Evolutionary conservation across 2,888 invertebrate genomes (phyloP).

Genomic region (Barypeithes pellucidus): DNA sequence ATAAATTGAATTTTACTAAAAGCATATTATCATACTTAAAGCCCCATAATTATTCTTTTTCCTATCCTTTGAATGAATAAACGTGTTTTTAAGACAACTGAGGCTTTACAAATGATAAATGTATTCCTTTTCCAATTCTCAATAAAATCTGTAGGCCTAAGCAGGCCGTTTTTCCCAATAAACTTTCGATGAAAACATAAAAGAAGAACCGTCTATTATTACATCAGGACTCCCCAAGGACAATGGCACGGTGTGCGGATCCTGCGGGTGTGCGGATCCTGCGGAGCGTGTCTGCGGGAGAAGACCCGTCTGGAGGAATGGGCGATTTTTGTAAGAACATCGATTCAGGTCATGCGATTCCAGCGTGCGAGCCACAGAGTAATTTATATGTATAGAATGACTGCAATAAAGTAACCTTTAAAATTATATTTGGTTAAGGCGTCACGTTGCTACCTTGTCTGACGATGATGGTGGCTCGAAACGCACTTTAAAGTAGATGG

Average conservation of each 20-base stretch:
- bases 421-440: no score
- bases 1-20: no score
- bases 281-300: constrained; percentile 24
- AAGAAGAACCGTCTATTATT: constrained; percentile 42
- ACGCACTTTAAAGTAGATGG: no score
- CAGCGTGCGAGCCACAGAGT: no score
- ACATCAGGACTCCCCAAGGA: constrained; percentile 32
- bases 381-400: no score
- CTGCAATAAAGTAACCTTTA: no score
- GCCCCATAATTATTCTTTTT: no score
- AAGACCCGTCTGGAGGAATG: constrained; percentile 30
- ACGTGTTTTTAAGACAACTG: neutral
- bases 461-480: no score
- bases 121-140: constrained; percentile 21
- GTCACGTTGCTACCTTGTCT: no score
- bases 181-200: constrained; percentile 40
- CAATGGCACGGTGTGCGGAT: constrained; percentile 16
- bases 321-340: no score
- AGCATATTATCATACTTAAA: no score
- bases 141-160: constrained; percentile 20
- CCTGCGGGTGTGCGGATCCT: constrained; percentile 25
- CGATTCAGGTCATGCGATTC: no score
- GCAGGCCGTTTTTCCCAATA: constrained; percentile 31
- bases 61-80: neutral
- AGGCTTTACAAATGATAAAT: constrained; percentile 10